Conservation (phyloP, 2,113 vertebrate species). For the Chinchilla lanigera region DNA sequence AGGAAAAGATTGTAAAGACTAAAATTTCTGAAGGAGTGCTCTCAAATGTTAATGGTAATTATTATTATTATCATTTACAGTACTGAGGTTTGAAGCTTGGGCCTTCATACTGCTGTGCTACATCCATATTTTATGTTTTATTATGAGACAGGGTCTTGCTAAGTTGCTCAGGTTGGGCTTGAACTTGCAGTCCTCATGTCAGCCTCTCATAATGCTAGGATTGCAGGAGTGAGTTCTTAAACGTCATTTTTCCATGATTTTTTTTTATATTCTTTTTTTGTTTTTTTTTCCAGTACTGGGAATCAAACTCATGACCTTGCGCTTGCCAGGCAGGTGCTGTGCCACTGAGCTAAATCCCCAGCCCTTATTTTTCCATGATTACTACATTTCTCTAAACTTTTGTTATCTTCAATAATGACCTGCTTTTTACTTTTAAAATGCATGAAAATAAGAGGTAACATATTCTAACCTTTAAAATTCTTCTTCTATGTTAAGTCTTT, state of each 20-base stretch:
- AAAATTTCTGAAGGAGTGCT: neutral
- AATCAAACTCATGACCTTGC: too few relatives aligned
- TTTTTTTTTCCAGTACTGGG: too few relatives aligned
- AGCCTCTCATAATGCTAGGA: neutral
- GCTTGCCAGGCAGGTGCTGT: too few relatives aligned
- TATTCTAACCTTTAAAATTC: constrained; percentile 2
- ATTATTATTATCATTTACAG: neutral
- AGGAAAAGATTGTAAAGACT: neutral
- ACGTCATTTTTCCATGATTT: neutral
- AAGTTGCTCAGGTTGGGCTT: neutral
- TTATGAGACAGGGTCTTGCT: neutral
- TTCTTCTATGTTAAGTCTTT: neutral
- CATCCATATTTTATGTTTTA: neutral
- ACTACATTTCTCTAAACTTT: neutral
- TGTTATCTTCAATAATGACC: neutral
- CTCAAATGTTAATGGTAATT: neutral
- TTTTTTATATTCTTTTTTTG: too few relatives aligned
- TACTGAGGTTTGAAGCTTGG: neutral
- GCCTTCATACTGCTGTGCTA: neutral
- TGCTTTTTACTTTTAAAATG: constrained; percentile 43
- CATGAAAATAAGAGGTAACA: neutral
- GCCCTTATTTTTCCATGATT: neutral
- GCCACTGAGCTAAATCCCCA: too few relatives aligned
- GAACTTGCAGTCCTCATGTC: neutral
- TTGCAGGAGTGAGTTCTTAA: neutral